These are phyloP conservation scores for Tonatia bakeri DNA, from an alignment of 2,113 vertebrate genomes.

Conservation along the genomic window DNA sequence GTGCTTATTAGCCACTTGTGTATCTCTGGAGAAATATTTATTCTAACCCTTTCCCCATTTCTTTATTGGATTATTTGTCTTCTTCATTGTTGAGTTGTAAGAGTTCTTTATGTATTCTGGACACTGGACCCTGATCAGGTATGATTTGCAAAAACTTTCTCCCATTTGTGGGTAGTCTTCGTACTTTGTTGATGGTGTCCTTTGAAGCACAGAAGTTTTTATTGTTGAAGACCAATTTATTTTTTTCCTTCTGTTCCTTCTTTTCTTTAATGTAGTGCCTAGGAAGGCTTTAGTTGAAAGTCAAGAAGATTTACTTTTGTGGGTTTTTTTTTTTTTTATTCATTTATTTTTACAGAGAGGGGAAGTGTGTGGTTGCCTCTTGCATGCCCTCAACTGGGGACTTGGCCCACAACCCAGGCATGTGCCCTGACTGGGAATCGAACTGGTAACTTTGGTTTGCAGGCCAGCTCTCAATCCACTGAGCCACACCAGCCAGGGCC, in stretches of 20 bases:
- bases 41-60: background rate
- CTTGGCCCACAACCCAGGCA: too few relatives aligned
- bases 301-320: background rate
- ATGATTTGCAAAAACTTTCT: background rate
- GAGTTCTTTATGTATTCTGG: background rate
- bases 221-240: background rate
- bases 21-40: background rate
- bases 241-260: slow-evolving; percentile 17
- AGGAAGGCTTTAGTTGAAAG: background rate
- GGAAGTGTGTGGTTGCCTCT: too few relatives aligned
- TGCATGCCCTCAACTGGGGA: too few relatives aligned
- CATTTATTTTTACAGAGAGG: too few relatives aligned
- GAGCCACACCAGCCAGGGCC: too few relatives aligned
- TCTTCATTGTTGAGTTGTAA: background rate
- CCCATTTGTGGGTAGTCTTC: background rate
- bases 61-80: background rate
- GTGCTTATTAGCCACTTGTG: background rate
- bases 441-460: too few relatives aligned
- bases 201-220: background rate
- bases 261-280: background rate
- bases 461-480: too few relatives aligned
- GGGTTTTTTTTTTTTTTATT: background rate
- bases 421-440: too few relatives aligned
- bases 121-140: background rate
- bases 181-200: background rate